Evolutionary conservation across 2,797 vertebrate species (phyloP).

Genomic region (Atherinosoma microstoma): DNA sequence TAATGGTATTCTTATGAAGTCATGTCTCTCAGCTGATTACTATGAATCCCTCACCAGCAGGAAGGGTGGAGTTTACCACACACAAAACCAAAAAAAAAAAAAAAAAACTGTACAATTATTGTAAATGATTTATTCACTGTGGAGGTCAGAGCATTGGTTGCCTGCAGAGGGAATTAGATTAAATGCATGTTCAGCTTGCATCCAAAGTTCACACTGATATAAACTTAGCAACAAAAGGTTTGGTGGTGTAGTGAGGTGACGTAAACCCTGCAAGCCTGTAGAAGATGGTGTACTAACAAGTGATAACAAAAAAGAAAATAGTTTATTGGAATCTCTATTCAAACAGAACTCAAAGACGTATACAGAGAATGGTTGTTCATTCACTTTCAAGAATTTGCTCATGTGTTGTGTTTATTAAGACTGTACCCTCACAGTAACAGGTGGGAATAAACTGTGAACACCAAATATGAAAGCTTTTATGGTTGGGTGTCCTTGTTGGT

Average conservation of each 20-base stretch:
- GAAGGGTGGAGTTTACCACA: constrained; percentile 66
- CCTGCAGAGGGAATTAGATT: constrained; percentile 76
- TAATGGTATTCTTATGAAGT: constrained; percentile 31
- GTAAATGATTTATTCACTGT: constrained; percentile 76
- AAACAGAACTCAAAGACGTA: background rate
- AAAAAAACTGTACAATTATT: constrained; percentile 39
- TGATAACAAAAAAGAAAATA: background rate
- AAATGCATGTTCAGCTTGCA: constrained; percentile 51
- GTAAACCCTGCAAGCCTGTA: constrained; percentile 34
- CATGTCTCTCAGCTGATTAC: constrained; percentile 50
- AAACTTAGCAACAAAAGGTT: constrained; percentile 57
- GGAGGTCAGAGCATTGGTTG: constrained; percentile 67
- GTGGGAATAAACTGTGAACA: background rate
- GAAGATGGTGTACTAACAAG: constrained; percentile 8
- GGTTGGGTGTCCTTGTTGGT: no score
- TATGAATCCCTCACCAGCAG: constrained; percentile 46
- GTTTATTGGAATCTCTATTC: background rate
- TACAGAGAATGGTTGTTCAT: background rate
- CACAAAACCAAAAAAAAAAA: constrained; percentile 21
- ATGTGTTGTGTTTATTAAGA: background rate
- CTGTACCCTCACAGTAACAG: background rate
- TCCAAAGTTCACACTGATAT: constrained; percentile 76
- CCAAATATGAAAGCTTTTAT: background rate
- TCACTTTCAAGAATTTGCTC: constrained; percentile 3
- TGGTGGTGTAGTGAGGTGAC: constrained; percentile 55